Conservation (phyloP, 2,113 vertebrate species). For the Oreotrochilus melanogaster region DNA sequence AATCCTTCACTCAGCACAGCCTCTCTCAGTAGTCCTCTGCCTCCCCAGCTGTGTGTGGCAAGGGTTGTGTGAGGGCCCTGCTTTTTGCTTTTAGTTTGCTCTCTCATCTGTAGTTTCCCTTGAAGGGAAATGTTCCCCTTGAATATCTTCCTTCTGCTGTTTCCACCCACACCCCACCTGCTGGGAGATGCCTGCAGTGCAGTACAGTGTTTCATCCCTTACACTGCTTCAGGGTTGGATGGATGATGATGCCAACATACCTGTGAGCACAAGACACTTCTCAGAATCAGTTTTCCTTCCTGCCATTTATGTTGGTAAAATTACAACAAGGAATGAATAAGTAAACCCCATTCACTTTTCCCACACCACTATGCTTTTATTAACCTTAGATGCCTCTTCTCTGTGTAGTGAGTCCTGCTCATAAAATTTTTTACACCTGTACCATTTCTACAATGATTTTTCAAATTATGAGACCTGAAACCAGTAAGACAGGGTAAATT, state of each 20-base stretch:
- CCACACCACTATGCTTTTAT: background rate
- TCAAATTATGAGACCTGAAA: background rate
- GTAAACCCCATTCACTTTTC: background rate
- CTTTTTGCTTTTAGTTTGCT: background rate
- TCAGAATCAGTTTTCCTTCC: background rate
- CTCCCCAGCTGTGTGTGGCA: background rate
- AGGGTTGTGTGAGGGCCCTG: background rate
- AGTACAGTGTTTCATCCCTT: background rate
- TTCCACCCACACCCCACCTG: background rate
- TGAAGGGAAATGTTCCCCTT: background rate
- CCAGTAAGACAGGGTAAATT: background rate
- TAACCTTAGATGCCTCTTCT: background rate
- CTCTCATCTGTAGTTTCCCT: background rate
- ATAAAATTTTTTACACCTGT: background rate
- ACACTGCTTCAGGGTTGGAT: background rate
- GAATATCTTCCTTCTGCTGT: background rate
- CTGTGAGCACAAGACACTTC: background rate
- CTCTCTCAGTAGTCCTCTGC: accelerated
- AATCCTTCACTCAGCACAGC: background rate
- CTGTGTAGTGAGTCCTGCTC: background rate
- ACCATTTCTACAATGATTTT: background rate
- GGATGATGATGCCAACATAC: background rate
- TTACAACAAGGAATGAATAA: background rate
- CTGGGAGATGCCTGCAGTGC: background rate
- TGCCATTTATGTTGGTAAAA: background rate